Percentiles rank a stretch among this genome's conserved stretches.
These are phyloP conservation scores for Embiotoca jacksoni DNA, from an alignment of 2,113 vertebrate genomes.

Conservation along the genomic window DNA sequence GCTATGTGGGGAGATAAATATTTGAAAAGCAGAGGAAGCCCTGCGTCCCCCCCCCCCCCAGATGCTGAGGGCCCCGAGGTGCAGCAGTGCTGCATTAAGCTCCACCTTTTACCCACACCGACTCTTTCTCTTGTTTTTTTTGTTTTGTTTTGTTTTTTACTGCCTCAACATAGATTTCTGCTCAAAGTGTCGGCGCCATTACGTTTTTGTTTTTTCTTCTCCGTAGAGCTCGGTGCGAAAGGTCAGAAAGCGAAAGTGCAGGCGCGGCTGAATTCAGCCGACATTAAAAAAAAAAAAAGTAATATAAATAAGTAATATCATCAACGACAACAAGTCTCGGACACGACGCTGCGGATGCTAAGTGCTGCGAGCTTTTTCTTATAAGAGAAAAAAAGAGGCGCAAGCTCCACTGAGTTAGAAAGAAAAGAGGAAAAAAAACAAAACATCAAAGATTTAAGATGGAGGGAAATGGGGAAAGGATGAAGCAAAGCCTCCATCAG, in stretches of 20 bases:
- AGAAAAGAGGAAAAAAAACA: constrained; percentile 6
- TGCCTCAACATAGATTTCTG: constrained; percentile 51
- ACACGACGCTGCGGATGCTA: constrained; percentile 47
- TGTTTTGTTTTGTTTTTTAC: background rate
- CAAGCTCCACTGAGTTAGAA: constrained; percentile 46
- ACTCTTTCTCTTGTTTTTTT: background rate
- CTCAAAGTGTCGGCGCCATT: constrained; percentile 46
- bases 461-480: constrained; percentile 22
- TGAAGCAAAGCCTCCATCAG: constrained; percentile 27
- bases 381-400: constrained; percentile 31
- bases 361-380: constrained; percentile 62
- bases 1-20: constrained; percentile 73
- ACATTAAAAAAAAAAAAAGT: constrained; percentile 49
- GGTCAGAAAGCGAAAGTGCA: constrained; percentile 70
- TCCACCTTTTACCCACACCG: constrained; percentile 32
- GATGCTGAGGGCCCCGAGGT: constrained; percentile 37
- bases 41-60: constrained; percentile 25
- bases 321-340: constrained; percentile 58
- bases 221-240: constrained; percentile 54
- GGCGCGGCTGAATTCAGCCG: constrained; percentile 45
- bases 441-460: constrained; percentile 68
- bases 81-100: constrained; percentile 45
- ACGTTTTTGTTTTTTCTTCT: constrained; percentile 27
- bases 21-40: constrained; percentile 75
- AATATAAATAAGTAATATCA: constrained; percentile 65